Percentiles rank a stretch among this genome's conserved stretches.
These are phyloP conservation scores for Saxicola maurus DNA, from an alignment of 2,797 vertebrate species.

Conservation along the genomic window DNA sequence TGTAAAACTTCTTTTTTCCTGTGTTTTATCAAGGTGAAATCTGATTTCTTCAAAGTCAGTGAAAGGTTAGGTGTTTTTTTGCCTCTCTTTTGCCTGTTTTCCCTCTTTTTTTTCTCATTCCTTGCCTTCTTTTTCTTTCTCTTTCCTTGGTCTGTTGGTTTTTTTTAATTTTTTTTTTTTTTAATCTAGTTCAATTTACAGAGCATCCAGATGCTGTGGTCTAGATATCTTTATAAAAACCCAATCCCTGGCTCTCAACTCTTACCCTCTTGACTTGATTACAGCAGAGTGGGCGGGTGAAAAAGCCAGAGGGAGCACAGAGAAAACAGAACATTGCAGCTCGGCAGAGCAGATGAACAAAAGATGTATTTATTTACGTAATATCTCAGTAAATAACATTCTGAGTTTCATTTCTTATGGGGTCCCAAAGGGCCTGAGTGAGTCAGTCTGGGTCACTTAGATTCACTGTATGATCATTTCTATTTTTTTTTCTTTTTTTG, in stretches of 20 bases:
- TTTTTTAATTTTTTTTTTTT: neutral
- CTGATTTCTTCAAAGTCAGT: neutral
- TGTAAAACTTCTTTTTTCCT: neutral
- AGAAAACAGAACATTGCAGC: neutral
- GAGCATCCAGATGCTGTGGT: neutral
- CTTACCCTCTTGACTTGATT: neutral
- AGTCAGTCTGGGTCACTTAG: neutral
- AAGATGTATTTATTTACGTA: neutral
- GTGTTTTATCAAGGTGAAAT: neutral
- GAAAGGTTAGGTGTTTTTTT: accelerated
- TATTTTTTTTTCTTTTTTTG: neutral
- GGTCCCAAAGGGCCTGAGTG: neutral
- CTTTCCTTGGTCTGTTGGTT: neutral
- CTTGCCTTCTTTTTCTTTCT: neutral
- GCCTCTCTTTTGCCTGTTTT: neutral
- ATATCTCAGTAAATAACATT: neutral
- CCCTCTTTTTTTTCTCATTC: neutral
- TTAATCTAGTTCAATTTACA: neutral
- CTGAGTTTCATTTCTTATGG: neutral
- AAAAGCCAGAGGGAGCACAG: neutral
- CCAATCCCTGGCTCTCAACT: neutral
- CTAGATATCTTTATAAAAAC: neutral
- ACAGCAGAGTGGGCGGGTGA: neutral
- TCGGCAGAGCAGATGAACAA: neutral
- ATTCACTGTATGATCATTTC: neutral